Conservation (phyloP, 2,888 invertebrate species). For the Callosobruchus maculatus region DNA sequence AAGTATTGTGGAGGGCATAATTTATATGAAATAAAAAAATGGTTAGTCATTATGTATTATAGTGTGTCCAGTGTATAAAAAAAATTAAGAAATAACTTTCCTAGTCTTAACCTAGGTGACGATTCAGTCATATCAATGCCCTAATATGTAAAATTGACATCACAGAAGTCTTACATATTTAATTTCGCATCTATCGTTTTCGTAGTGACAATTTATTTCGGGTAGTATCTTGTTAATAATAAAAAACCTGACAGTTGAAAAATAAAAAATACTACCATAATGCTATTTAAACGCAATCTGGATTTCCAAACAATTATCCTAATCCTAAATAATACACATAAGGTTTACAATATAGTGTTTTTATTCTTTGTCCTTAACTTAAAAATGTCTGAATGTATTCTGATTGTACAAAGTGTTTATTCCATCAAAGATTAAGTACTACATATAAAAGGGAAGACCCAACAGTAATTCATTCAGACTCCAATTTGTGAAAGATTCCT, state of each 20-base stretch:
- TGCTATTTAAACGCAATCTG: neutral
- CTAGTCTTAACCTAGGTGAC: neutral
- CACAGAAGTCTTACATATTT: neutral
- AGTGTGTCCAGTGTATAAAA: neutral
- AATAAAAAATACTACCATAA: neutral
- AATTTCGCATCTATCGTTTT: neutral
- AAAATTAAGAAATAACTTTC: neutral
- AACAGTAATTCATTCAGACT: neutral
- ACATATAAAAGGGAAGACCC: neutral
- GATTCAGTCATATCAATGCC: neutral
- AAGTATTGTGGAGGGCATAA: constrained; percentile 6
- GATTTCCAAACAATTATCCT: neutral
- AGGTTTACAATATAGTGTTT: neutral
- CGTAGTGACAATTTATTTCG: neutral
- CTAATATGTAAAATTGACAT: neutral
- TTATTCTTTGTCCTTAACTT: neutral
- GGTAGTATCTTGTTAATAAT: neutral
- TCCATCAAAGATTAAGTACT: neutral
- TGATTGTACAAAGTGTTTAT: neutral
- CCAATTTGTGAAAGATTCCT: neutral
- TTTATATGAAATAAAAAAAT: neutral
- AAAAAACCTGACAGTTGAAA: neutral
- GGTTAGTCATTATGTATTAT: neutral
- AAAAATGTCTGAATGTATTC: neutral
- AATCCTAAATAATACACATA: neutral